Evolutionary conservation across 53 echinoderm and acorn worm species (phyloP).

Genomic region (Arbacia lixula): DNA sequence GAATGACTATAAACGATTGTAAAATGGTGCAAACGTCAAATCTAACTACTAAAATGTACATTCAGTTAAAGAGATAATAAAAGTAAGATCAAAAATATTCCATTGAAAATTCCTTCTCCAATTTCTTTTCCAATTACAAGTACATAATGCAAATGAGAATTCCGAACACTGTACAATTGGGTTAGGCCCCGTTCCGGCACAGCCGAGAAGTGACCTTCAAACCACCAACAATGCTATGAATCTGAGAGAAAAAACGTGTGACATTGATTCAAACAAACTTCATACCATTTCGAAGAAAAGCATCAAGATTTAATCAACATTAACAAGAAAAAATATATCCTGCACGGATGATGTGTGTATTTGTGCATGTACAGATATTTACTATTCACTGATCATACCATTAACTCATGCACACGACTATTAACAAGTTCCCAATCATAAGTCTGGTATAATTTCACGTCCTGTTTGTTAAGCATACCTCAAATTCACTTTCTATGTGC

Average conservation of each 20-base stretch:
- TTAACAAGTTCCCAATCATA: too few relatives aligned
- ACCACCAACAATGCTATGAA: too few relatives aligned
- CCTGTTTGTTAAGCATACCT: too few relatives aligned
- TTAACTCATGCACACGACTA: too few relatives aligned
- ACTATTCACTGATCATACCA: too few relatives aligned
- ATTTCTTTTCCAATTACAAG: conserved; percentile 25
- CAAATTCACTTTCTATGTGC: too few relatives aligned
- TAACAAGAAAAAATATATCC: neutral
- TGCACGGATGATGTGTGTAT: too few relatives aligned
- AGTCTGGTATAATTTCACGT: too few relatives aligned
- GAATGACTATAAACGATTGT: conserved; percentile 23
- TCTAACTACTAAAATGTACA: conserved; percentile 58
- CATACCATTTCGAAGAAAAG: neutral
- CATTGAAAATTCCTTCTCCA: conserved; percentile 20
- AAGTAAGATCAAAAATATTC: conserved; percentile 42
- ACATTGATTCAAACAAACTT: neutral
- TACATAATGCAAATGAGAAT: conserved; percentile 22
- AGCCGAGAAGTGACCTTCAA: too few relatives aligned
- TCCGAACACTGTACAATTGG: conserved; percentile 27
- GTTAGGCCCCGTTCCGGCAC: conserved; percentile 10
- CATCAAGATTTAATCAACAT: neutral
- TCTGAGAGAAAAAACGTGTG: too few relatives aligned
- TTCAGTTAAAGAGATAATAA: conserved; percentile 29
- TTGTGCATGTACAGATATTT: too few relatives aligned
- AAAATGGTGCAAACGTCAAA: conserved; percentile 59